Evolutionary conservation across 2,113 vertebrate species (phyloP).

Genomic region (Trachemys scripta): DNA sequence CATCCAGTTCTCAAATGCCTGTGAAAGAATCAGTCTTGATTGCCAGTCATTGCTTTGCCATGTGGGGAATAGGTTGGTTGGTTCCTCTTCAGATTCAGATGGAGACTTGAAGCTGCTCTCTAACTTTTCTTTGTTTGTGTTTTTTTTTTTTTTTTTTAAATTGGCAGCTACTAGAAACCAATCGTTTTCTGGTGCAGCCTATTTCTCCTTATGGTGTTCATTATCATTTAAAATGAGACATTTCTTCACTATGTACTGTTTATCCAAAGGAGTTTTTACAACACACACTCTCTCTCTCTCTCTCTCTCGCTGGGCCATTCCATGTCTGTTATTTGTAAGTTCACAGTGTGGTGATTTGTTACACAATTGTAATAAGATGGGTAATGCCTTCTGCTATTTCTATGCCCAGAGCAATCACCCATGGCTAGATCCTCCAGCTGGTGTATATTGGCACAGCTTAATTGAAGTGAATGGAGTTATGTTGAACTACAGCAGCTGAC

Average conservation of each 20-base stretch:
- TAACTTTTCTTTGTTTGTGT: not conserved
- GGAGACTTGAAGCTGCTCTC: not conserved
- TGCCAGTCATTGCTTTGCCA: not conserved
- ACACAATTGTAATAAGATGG: not conserved
- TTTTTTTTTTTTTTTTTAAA: not conserved
- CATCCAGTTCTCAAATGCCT: not conserved
- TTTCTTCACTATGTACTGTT: not conserved
- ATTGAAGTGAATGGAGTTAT: not conserved
- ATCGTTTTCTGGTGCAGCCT: not conserved
- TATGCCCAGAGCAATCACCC: not conserved
- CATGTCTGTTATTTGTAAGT: slow-evolving; percentile 10
- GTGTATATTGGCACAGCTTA: not conserved
- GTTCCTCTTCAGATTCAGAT: not conserved
- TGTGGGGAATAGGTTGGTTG: not conserved
- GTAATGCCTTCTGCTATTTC: not conserved
- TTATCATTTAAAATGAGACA: not conserved
- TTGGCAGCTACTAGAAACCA: not conserved
- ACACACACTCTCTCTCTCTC: not conserved
- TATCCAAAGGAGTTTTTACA: not conserved
- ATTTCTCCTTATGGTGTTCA: not conserved
- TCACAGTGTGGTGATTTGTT: slow-evolving; percentile 1
- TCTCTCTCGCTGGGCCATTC: not conserved
- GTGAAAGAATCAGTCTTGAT: not conserved
- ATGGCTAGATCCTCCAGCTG: not conserved
- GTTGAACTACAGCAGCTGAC: not conserved